Evolutionary conservation across 2,797 vertebrate genomes (phyloP), one percentile per base, ranked within the genome.

Genomic region (Hyperoplus lanceolatus): DNA sequence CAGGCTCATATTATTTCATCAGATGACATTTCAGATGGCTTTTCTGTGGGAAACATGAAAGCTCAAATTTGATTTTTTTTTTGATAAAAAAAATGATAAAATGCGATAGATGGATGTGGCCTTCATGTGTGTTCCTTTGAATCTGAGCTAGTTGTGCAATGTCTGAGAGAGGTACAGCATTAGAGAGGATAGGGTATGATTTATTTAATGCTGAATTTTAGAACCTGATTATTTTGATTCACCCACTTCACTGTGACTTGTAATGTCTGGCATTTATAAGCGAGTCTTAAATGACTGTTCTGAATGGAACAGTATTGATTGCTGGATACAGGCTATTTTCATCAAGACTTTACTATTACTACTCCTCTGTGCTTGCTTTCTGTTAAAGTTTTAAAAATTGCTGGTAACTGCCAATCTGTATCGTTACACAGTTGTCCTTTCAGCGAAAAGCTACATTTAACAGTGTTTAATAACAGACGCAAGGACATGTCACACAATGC

Each of bases 361-460:
- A n/a, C 43, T 16, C 2, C 11, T 61, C 56, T 3, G 21, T 48
- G 43, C 53, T 50, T 51, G 6, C 73, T 70, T 67, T 61, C 42
- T 57, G 64, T 56, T 45, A 42, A 60, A 51, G 48, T 39, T 62
- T 58, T 42, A 18, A 60, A 66, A 66, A 18, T 46, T 38, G 12
- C 54, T 53, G 48, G n/a, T 15, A 67, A 56, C 21, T n/a, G 56
- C 50, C 59, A 13, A 55, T 39, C 36, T 56, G 21, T n/a, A 16
- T 48, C 46, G 16, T 41, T 14, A 45, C 14, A 45, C 46, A 49
- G 42, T 38, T 75, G 54, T 29, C 29, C 6, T 78, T 60, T 6
- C 8, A 70, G 57, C 41, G 15, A 58, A 59, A 41, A 39, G 29
- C 29, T 29, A 29, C 29, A 3, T 29, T 29, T 29, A 3, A 29